phyloP scores from a whole-genome alignment of 2,888 invertebrate genomes.

The Drosophila nr. perissopoda region DNA sequence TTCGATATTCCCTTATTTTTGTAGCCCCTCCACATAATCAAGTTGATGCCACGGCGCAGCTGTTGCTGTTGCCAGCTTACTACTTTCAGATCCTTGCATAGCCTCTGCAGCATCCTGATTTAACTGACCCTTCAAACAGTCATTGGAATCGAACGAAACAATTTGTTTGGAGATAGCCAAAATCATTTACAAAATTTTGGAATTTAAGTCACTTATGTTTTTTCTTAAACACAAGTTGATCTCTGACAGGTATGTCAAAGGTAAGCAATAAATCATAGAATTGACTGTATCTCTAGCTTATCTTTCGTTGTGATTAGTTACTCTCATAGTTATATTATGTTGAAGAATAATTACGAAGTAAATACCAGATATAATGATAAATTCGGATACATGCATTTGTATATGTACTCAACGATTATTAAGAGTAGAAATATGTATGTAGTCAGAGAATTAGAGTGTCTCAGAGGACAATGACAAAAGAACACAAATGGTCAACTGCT shows the following conservation, averaged over 20 bases:
- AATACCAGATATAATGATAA: not conserved
- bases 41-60: not conserved
- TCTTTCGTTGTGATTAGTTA: too few species aligned
- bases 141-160: slow-evolving; percentile 17
- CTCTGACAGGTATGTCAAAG: not conserved
- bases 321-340: not conserved
- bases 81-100: not conserved
- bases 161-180: slow-evolving; percentile 4
- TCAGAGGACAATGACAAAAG: slow-evolving; percentile 53
- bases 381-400: not conserved
- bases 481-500: slow-evolving; percentile 50
- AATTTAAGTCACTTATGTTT: not conserved
- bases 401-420: slow-evolving; percentile 6
- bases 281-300: too few species aligned
- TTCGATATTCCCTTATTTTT: not conserved
- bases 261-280: not conserved
- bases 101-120: slow-evolving; percentile 15
- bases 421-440: not conserved
- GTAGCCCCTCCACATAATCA: not conserved
- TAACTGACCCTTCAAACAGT: not conserved
- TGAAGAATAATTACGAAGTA: not conserved
- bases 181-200: not conserved
- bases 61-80: not conserved
- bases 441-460: slow-evolving; percentile 18
- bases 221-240: not conserved